Conservation (phyloP, 2,888 invertebrate species). For the Lasioglossum lativentre region DNA sequence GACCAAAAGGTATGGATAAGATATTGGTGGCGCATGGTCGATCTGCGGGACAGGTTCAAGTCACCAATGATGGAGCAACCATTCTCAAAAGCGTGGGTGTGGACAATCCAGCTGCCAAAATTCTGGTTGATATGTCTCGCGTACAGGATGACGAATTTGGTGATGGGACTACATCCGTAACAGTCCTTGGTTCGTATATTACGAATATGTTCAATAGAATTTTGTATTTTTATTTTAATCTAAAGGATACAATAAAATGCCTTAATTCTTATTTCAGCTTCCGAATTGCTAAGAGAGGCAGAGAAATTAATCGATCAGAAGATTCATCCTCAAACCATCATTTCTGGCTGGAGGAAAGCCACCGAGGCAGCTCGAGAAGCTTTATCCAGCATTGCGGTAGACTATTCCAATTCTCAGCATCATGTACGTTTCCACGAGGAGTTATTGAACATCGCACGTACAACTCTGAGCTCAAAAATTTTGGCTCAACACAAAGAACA, state of each 20-base stretch:
- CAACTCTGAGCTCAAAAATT: conserved; percentile 99
- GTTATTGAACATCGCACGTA: conserved; percentile 97
- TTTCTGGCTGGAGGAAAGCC: conserved; percentile 97
- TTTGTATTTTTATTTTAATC: conserved; percentile 7
- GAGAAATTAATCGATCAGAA: conserved; percentile 97
- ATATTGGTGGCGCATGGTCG: conserved; percentile 93
- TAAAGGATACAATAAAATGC: neutral
- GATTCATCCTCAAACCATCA: conserved; percentile 99
- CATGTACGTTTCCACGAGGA: conserved; percentile 93
- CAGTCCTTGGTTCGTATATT: conserved; percentile 89
- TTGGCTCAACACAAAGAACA: conserved; percentile 98
- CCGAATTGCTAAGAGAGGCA: conserved; percentile 97
- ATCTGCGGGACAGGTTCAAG: conserved; percentile 94
- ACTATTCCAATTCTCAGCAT: conserved; percentile 90
- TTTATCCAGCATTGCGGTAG: conserved; percentile 91
- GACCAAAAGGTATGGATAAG: conserved; percentile 99
- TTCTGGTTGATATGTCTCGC: conserved; percentile 99
- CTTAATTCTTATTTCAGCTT: conserved; percentile 86
- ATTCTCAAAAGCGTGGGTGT: conserved; percentile 98
- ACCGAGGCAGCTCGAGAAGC: conserved; percentile 93
- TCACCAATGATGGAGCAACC: conserved; percentile 99
- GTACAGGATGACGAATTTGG: conserved; percentile 99
- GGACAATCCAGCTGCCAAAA: conserved; percentile 99
- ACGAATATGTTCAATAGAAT: neutral
- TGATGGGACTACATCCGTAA: conserved; percentile 99